Percentiles rank a stretch among this genome's conserved stretches.
Evolutionary conservation across 2,797 vertebrate species (phyloP).

Genomic region (Chelon auratus): DNA sequence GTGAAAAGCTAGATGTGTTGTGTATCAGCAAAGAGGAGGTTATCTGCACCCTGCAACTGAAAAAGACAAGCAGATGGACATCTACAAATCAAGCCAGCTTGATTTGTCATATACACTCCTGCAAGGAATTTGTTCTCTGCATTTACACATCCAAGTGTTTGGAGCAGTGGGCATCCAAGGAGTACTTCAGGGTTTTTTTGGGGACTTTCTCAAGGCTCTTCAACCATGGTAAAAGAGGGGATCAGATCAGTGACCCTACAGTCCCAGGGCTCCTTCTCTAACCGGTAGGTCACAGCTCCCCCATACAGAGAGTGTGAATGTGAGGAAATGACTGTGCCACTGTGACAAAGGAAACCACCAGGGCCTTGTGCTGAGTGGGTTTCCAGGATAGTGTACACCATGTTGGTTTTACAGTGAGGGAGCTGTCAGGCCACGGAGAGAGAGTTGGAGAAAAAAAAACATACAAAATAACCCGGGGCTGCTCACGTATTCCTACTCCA

Average conservation of each 20-base stretch:
- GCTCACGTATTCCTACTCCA: slow-evolving; percentile 4
- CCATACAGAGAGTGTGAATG: slow-evolving; percentile 1
- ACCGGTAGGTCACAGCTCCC: too few species aligned
- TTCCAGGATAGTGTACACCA: slow-evolving; percentile 4
- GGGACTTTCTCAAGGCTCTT: too few species aligned
- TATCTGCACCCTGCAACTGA: slow-evolving; percentile 16
- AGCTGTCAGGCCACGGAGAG: neutral
- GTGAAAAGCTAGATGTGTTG: slow-evolving; percentile 28
- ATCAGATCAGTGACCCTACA: too few species aligned
- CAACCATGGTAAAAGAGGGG: too few species aligned
- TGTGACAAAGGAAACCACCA: slow-evolving; percentile 22
- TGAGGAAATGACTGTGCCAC: slow-evolving; percentile 23
- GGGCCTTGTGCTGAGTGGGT: neutral
- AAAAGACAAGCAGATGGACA: slow-evolving; percentile 32
- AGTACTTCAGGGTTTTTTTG: too few species aligned
- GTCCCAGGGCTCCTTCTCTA: too few species aligned
- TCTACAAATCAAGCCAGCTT: too few species aligned
- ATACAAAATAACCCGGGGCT: slow-evolving; percentile 24
- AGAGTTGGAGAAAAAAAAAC: neutral
- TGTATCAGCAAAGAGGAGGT: slow-evolving; percentile 47
- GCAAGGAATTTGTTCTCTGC: too few species aligned
- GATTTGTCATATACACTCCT: too few species aligned
- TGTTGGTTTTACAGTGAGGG: slow-evolving; percentile 19
- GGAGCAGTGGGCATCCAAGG: too few species aligned
- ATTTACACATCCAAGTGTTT: too few species aligned